Evolutionary conservation across 2,888 invertebrate genomes (phyloP).

Genomic region (Tenthredo livida): DNA sequence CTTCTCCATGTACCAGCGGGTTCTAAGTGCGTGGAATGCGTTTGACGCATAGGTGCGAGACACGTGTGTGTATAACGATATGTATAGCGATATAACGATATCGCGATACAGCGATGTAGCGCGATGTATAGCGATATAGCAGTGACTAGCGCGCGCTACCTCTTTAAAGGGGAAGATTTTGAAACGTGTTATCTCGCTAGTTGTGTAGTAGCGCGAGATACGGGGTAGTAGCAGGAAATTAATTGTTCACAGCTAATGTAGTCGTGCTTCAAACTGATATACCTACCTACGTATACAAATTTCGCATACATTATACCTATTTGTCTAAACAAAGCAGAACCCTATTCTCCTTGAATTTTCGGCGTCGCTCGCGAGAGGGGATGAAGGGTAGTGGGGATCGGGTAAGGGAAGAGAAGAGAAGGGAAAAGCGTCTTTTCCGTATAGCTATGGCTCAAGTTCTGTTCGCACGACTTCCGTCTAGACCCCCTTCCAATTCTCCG

Average conservation of each 20-base stretch:
- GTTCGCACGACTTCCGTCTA: conserved; percentile 52
- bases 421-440: conserved; percentile 38
- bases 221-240: conserved; percentile 44
- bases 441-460: conserved; percentile 37
- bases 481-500: conserved; percentile 54
- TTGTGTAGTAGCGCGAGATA: neutral
- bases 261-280: conserved; percentile 50
- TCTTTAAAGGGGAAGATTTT: neutral
- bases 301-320: conserved; percentile 51
- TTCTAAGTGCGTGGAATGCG: conserved; percentile 14
- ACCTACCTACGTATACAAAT: conserved; percentile 47
- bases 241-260: conserved; percentile 51
- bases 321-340: conserved; percentile 46
- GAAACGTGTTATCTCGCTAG: conserved; percentile 30
- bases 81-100: neutral
- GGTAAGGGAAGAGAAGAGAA: neutral
- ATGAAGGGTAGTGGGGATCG: neutral
- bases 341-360: conserved; percentile 24
- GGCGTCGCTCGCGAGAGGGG: neutral
- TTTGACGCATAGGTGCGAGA: conserved; percentile 18
- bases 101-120: neutral
- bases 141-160: neutral
- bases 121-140: neutral
- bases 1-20: neutral
- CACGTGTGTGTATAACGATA: neutral